These are phyloP conservation scores for Falco rusticolus DNA, from an alignment of 2,797 vertebrate species.

Conservation along the genomic window DNA sequence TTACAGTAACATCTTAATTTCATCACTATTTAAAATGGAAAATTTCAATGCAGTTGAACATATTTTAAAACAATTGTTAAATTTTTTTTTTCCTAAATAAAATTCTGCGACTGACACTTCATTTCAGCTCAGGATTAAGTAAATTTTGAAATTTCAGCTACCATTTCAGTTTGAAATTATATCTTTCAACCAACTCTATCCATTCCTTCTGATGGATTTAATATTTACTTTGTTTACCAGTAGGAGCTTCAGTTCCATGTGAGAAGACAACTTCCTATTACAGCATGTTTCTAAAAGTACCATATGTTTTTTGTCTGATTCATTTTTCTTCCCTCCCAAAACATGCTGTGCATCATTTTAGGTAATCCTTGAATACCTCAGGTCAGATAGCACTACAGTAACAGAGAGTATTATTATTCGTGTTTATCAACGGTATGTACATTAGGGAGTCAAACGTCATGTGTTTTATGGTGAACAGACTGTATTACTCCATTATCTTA, in stretches of 20 bases:
- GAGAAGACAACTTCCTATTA: not conserved
- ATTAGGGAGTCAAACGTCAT: not conserved
- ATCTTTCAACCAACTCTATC: not conserved
- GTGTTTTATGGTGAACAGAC: not conserved
- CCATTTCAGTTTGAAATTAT: not conserved
- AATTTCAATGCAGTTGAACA: not conserved
- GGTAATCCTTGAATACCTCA: not conserved
- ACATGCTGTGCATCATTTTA: not conserved
- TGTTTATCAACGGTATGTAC: not conserved
- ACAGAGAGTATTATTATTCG: not conserved
- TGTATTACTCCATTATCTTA: not conserved
- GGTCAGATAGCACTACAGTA: not conserved
- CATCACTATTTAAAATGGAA: not conserved
- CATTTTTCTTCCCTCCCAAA: not conserved
- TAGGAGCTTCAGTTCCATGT: not conserved
- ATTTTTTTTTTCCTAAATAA: not conserved
- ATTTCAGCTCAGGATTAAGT: not conserved
- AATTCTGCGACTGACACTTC: not conserved
- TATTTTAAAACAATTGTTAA: not conserved
- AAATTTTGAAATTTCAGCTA: not conserved
- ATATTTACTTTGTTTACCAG: not conserved
- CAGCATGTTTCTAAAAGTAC: not conserved
- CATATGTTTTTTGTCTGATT: not conserved
- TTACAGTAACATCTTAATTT: not conserved
- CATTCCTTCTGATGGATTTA: not conserved